Percentiles rank a stretch among this genome's conserved stretches.
phyloP scores from a whole-genome alignment of 1,140 invertebrate genomes.

The Popillia japonica region DNA sequence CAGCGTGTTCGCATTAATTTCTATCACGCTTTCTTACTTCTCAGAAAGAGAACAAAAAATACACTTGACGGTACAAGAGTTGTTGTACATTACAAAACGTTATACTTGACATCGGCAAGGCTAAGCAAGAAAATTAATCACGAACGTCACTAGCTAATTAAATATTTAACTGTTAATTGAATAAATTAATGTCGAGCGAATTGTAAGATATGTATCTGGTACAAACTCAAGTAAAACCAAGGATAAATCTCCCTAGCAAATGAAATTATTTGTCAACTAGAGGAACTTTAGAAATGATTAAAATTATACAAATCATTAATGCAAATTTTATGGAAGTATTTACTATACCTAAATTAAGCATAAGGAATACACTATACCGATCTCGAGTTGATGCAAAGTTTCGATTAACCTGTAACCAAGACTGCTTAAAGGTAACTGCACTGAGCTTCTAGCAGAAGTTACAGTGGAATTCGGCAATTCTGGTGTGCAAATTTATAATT shows the following conservation, averaged over 20 bases:
- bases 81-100: neutral
- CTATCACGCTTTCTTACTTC: neutral
- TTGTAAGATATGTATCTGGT: neutral
- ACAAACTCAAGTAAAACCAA: neutral
- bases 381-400: no score
- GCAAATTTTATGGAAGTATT: no score
- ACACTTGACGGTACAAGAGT: constrained; percentile 3
- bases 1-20: constrained; percentile 7
- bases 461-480: no score
- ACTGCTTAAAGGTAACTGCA: no score
- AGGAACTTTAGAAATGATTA: no score
- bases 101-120: neutral
- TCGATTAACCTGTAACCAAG: no score
- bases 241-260: neutral
- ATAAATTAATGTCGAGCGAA: neutral
- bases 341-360: no score
- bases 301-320: no score
- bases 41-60: constrained; percentile 1
- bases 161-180: neutral
- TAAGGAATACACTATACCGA: no score
- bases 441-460: no score
- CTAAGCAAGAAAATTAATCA: neutral
- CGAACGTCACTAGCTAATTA: neutral
- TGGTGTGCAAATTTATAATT: no score
- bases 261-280: neutral